A percentile compares a stretch with the other conserved stretches of the same genome.
Evolutionary conservation across 2,113 vertebrate genomes (phyloP).

Genomic region (Tamias sibiricus): DNA sequence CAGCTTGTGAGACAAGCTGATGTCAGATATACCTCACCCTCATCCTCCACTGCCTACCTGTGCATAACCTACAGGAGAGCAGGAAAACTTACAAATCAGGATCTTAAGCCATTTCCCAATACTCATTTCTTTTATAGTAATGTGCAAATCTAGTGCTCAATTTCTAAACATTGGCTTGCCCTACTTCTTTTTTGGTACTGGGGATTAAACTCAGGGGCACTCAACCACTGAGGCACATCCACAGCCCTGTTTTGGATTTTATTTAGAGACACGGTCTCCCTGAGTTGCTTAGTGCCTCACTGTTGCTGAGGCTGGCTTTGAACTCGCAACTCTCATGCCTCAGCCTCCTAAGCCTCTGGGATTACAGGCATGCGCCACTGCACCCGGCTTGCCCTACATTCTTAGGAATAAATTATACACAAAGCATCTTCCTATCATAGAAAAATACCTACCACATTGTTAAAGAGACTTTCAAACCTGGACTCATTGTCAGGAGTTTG

Average conservation of each 20-base stretch:
- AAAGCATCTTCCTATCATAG: background rate
- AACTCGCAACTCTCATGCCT: too few relatives aligned
- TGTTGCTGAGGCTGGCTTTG: too few relatives aligned
- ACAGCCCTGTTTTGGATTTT: too few relatives aligned
- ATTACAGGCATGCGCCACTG: too few relatives aligned
- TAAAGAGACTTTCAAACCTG: background rate
- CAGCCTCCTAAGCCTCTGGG: too few relatives aligned
- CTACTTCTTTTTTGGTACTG: background rate
- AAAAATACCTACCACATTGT: background rate
- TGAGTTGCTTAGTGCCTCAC: too few relatives aligned
- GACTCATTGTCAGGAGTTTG: background rate
- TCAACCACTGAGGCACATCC: too few relatives aligned
- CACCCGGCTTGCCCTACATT: background rate
- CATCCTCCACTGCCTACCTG: background rate
- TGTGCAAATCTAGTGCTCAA: background rate
- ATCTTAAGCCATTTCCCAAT: background rate
- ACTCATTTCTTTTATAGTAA: background rate
- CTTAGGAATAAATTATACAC: background rate
- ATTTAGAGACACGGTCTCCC: too few relatives aligned
- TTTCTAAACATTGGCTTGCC: background rate
- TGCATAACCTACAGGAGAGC: background rate
- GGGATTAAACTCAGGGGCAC: too few relatives aligned
- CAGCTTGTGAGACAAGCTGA: background rate
- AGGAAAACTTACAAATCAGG: background rate
- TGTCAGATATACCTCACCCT: accelerated